Evolutionary conservation across 2,797 vertebrate species (phyloP), one percentile per base, ranked within the genome.

Genomic region (Pseudochirops cupreus): DNA sequence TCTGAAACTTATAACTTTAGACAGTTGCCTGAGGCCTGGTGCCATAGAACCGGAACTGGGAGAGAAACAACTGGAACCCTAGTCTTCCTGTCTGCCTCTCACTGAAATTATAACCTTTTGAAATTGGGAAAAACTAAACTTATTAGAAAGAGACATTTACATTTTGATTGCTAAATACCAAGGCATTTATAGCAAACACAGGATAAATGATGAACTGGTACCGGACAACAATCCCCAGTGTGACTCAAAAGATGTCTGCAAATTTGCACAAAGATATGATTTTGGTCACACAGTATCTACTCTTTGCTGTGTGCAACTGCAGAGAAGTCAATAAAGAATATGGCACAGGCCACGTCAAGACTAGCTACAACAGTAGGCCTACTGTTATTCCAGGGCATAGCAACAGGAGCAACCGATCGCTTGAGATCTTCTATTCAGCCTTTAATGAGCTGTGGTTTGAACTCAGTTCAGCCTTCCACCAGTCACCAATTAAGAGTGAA

Each of bases 291-390:
- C 91, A 95, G 95, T 9, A 93, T 94, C 96, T 97, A 96, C 91
- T 95, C 92, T 94, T 91, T 28, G 62, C 58, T 95, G 92, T 95
- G 91, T 92, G 95, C 52, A 96, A 94, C 97, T 97, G 96, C 90
- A 96, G 91, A 96, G 91, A 94, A 93, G 92, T 97, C 97, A 97
- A 97, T 93, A 96, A 95, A 93, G 95, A 95, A 97, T 97, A 96
- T 92, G 93, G 91, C 74, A 92, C 12, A 96, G 94, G 58, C 93
- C 94, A 91, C 96, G 95, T 97, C 97, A 97, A 96, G 94, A 91
- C 96, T 74, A 57, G 74, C 87, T 93, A 96, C 92, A 95, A 96
- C 94, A 95, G 94, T 92, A 96, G 94, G 29, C 94, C 95, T 91
- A 95, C 94, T 93, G 95, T 93, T 96, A 94, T 54, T 96, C 96